These are phyloP conservation scores for Pimephales promelas DNA, from an alignment of 2,113 vertebrate species.

Conservation along the genomic window DNA sequence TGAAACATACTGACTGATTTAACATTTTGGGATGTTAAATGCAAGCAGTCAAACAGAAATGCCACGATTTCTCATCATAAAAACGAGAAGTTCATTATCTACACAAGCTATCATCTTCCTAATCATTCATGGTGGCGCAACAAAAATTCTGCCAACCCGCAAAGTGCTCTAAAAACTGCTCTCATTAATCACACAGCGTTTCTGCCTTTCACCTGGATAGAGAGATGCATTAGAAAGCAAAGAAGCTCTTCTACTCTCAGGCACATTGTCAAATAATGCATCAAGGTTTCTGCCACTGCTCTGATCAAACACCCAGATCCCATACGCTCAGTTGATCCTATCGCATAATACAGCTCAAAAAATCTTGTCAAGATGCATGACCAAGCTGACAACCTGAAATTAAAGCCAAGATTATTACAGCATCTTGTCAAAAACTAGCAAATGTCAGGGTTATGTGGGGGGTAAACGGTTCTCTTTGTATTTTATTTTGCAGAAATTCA, in stretches of 20 bases:
- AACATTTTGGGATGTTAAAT: neutral
- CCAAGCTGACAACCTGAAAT: slow-evolving; percentile 23
- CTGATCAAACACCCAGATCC: slow-evolving; percentile 10
- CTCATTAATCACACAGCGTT: neutral
- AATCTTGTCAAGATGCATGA: slow-evolving; percentile 6
- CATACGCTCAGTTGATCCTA: neutral
- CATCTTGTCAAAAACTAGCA: neutral
- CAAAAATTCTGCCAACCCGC: neutral
- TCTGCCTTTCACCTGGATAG: slow-evolving; percentile 2
- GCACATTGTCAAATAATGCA: neutral
- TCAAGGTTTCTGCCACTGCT: neutral
- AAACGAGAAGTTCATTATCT: neutral
- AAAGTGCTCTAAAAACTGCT: slow-evolving; percentile 16
- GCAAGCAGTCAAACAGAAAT: slow-evolving; percentile 2
- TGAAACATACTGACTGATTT: neutral
- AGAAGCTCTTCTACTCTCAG: neutral
- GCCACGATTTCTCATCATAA: neutral
- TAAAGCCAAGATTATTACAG: slow-evolving; percentile 26
- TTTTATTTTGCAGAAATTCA: neutral
- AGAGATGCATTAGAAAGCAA: neutral
- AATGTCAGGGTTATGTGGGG: neutral
- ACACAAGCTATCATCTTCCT: neutral
- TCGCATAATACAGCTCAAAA: neutral
- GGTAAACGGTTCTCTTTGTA: neutral
- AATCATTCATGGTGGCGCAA: slow-evolving; percentile 3